Base-by-base conservation (phyloP, 1,140 invertebrate genomes). In the Holotrichia oblita region DNA sequence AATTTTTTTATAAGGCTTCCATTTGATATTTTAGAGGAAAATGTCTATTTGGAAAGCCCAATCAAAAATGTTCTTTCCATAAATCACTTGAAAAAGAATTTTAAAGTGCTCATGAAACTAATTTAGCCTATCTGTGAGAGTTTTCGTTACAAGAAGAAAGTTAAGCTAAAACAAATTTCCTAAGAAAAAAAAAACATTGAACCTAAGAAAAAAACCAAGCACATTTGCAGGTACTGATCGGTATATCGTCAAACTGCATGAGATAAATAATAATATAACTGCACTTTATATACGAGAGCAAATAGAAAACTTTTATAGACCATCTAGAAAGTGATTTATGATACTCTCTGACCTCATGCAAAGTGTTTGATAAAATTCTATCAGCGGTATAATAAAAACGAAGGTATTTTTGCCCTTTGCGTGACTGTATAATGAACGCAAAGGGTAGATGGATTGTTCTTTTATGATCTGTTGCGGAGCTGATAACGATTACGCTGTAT, bases 121-220 rank as follows among this genome's bases (percentile, higher is more conserved):
- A n/a, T n/a, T n/a, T n/a, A n/a, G n/a, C n/a, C n/a, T n/a, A n/a
- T n/a, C n/a, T n/a, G n/a, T n/a, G n/a, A n/a, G n/a, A n/a, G n/a
- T n/a, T n/a, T n/a, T n/a, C n/a, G n/a, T n/a, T n/a, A n/a, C n/a
- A n/a, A n/a, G n/a, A n/a, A n/a, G n/a, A n/a, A n/a, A n/a, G n/a
- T n/a, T n/a, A n/a, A n/a, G n/a, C n/a, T n/a, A n/a, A n/a, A n/a
- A n/a, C n/a, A n/a, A n/a, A n/a, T 48, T 48, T 12, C 44, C 12
- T n/a, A 48, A 48, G n/a, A 48, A 48, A 42, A 42, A 42, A 42
- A 42, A 42, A 42, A n/a, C n/a, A n/a, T n/a, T n/a, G n/a, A n/a
- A n/a, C n/a, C n/a, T n/a, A n/a, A n/a, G n/a, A n/a, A n/a, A n/a
- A n/a, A n/a, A n/a, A n/a, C n/a, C n/a, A n/a, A 34, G 2, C 27